Evolutionary conservation across 2,113 vertebrate species (phyloP).

Genomic region (Plotosus lineatus): DNA sequence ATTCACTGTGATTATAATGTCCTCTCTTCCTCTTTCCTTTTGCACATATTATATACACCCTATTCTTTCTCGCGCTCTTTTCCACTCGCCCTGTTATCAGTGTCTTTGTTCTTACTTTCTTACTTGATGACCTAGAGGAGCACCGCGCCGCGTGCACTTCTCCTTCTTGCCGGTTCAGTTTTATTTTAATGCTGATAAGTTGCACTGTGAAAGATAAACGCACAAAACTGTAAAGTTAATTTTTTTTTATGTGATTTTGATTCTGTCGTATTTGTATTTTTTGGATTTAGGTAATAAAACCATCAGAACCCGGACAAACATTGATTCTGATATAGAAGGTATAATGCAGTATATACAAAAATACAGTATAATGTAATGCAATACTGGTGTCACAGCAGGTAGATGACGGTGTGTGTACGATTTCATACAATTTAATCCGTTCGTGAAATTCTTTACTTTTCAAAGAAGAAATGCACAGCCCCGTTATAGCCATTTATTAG

Average conservation of each 20-base stretch:
- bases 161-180: background rate
- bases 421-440: background rate
- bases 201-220: background rate
- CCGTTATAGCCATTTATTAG: background rate
- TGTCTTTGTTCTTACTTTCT: background rate
- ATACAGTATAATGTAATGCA: no score
- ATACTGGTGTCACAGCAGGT: no score
- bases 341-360: no score
- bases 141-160: background rate
- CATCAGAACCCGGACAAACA: background rate
- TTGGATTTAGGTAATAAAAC: background rate
- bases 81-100: background rate
- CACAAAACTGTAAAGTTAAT: background rate
- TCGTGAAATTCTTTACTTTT: background rate
- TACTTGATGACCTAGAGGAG: background rate
- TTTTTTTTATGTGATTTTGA: background rate
- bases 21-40: background rate
- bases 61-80: background rate
- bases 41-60: background rate
- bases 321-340: background rate
- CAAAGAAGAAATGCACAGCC: background rate
- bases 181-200: background rate
- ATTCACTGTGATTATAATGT: background rate
- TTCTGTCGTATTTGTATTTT: background rate
- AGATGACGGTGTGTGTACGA: background rate